Percentiles rank a stretch among this genome's conserved stretches.
Evolutionary conservation across 2,113 vertebrate genomes (phyloP).

Genomic region (Carlito syrichta): DNA sequence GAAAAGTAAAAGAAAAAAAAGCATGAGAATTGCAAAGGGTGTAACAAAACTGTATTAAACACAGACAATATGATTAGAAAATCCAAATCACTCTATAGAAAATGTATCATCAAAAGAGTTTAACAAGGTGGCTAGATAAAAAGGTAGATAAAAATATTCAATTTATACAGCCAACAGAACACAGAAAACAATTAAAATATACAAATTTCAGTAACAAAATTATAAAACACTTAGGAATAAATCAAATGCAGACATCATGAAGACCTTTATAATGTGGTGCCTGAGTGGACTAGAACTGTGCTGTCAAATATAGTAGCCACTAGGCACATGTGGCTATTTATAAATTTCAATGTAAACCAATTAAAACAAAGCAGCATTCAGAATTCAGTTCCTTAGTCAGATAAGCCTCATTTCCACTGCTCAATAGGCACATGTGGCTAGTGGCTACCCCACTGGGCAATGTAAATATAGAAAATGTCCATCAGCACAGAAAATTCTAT

Average conservation of each 20-base stretch:
- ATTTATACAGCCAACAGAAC: not conserved
- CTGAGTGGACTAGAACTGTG: not conserved
- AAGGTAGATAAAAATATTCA: not conserved
- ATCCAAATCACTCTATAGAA: not conserved
- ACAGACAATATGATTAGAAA: not conserved
- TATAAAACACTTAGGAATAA: conserved; percentile 18
- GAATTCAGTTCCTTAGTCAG: not conserved
- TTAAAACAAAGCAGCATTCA: not conserved
- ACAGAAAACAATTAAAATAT: not conserved
- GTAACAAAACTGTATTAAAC: not conserved
- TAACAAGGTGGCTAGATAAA: not conserved
- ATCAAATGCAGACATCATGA: not conserved
- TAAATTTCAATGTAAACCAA: not conserved
- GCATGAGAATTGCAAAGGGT: not conserved
- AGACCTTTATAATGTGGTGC: not conserved
- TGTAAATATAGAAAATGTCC: not conserved
- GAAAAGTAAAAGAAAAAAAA: conserved; percentile 9
- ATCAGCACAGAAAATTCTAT: not conserved
- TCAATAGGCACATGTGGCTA: not conserved
- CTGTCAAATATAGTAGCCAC: not conserved
- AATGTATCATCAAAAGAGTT: not conserved
- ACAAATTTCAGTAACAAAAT: not conserved
- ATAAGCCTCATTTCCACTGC: not conserved
- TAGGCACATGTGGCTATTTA: not conserved
- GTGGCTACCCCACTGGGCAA: not conserved